These are phyloP conservation scores for Drosophila mauritiana DNA, from an alignment of 1,140 invertebrate species.

Conservation along the genomic window DNA sequence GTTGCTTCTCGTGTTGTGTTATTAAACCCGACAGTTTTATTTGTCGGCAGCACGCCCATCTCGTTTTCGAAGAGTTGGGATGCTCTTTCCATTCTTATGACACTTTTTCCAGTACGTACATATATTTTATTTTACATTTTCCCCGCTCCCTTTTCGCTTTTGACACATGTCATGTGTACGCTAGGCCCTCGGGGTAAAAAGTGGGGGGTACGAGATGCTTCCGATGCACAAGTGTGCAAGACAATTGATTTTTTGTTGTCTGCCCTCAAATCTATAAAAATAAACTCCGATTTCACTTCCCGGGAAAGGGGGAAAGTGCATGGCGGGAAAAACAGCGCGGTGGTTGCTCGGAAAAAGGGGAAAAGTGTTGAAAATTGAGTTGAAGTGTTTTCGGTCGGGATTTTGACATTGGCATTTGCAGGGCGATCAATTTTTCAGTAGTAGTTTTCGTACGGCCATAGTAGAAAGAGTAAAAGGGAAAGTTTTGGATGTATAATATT, in stretches of 20 bases:
- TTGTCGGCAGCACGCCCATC: conserved; percentile 61
- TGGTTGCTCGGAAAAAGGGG: conserved; percentile 18
- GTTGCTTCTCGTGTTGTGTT: conserved; percentile 49
- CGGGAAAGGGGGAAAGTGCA: conserved; percentile 18
- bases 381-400: conserved; percentile 41
- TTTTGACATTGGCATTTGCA: conserved; percentile 66
- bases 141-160: conserved; percentile 41
- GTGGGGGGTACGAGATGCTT: conserved; percentile 3
- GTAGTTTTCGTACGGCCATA: conserved; percentile 1
- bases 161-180: conserved; percentile 72
- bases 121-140: conserved; percentile 59
- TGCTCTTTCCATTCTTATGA: conserved; percentile 61
- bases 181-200: conserved; percentile 7
- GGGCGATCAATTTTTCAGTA: conserved; percentile 31
- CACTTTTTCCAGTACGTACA: conserved; percentile 65
- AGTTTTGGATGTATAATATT: background rate
- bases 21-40: conserved; percentile 83
- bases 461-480: background rate
- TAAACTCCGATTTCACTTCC: conserved; percentile 47
- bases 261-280: conserved; percentile 56
- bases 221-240: conserved; percentile 52
- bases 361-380: conserved; percentile 64
- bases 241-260: conserved; percentile 75
- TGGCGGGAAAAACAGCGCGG: conserved; percentile 21
- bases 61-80: conserved; percentile 17